A percentile compares a stretch with the other conserved stretches of the same genome.
Conservation (phyloP, 2,888 invertebrate species). For the Cephus runcator region DNA sequence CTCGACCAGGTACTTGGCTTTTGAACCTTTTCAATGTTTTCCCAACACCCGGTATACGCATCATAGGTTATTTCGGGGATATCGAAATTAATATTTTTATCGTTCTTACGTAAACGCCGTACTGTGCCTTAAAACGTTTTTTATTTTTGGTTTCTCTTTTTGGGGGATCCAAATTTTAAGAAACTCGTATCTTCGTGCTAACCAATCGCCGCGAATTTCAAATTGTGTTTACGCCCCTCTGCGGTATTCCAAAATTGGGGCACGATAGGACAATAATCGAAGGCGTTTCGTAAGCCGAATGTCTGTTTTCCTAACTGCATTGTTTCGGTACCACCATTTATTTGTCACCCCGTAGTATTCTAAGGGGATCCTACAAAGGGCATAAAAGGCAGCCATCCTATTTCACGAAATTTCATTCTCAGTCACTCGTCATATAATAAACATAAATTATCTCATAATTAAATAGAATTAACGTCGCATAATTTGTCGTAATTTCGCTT, state of each 20-base stretch:
- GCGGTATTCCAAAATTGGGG: no score
- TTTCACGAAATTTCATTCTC: not conserved
- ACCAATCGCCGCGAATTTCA: no score
- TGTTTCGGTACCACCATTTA: not conserved
- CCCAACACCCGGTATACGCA: not conserved
- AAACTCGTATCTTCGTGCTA: no score
- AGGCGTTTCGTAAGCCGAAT: not conserved
- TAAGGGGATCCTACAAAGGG: not conserved
- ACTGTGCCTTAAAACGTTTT: no score
- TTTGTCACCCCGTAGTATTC: not conserved
- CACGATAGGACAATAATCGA: not conserved
- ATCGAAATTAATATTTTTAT: not conserved
- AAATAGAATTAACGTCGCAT: not conserved
- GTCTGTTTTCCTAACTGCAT: not conserved
- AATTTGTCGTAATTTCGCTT: not conserved
- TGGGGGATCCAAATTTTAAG: no score
- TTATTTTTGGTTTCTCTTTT: no score
- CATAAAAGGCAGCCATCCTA: not conserved
- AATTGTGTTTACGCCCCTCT: no score
- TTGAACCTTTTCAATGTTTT: not conserved
- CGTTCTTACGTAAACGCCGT: no score
- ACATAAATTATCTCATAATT: not conserved
- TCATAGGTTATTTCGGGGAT: not conserved
- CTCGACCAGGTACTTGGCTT: not conserved
- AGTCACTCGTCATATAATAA: not conserved